Conservation (phyloP, 37 sponge, comb jelly and placozoan species). For the Oscarella lobularis region DNA sequence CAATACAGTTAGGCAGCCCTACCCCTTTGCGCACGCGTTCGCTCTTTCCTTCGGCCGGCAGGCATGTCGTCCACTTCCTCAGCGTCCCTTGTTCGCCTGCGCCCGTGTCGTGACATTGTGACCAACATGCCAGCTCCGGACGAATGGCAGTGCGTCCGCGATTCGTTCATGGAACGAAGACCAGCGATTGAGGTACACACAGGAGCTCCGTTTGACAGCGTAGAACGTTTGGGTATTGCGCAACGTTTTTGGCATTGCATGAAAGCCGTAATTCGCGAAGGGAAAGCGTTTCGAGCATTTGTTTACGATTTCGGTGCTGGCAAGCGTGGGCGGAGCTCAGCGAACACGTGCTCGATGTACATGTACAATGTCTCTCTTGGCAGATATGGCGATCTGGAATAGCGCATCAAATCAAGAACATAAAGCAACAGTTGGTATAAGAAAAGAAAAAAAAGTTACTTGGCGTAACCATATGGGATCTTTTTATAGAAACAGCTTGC, state of each 20-base stretch:
- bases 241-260: too few relatives aligned
- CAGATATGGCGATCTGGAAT: not conserved
- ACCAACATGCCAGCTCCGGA: not conserved
- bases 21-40: not conserved
- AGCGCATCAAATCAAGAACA: not conserved
- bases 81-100: not conserved
- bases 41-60: not conserved
- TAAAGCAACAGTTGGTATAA: not conserved
- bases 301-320: not conserved
- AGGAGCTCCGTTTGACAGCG: not conserved
- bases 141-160: not conserved
- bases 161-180: not conserved
- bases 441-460: too few relatives aligned
- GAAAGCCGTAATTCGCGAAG: not conserved
- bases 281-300: not conserved
- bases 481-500: too few relatives aligned
- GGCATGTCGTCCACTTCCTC: not conserved
- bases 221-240: too few relatives aligned
- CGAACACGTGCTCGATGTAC: not conserved
- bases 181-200: not conserved
- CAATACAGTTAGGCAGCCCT: not conserved
- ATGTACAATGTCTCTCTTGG: not conserved
- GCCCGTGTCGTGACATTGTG: not conserved
- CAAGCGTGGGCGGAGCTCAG: not conserved
- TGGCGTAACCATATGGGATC: too few relatives aligned